phyloP scores from a whole-genome alignment of 2,113 vertebrate genomes.

The Apodemus speciosus region DNA sequence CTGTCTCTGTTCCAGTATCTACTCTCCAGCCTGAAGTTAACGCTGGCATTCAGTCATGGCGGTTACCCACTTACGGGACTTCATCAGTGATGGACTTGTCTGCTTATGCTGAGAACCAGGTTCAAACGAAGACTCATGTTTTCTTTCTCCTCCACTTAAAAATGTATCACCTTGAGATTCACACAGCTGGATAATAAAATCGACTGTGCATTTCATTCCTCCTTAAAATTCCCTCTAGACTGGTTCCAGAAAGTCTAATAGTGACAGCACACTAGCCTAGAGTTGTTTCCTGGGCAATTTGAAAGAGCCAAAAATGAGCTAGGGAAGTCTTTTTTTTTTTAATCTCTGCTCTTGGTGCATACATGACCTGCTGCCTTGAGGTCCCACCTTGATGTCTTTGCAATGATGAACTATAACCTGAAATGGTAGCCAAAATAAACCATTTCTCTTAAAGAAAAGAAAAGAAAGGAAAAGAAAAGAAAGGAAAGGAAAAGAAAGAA shows the following conservation, averaged over 20 bases:
- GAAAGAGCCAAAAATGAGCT: background rate
- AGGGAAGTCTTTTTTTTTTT: no score
- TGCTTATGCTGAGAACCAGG: background rate
- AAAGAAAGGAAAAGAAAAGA: background rate
- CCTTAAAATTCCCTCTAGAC: background rate
- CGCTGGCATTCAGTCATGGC: background rate
- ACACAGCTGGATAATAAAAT: background rate
- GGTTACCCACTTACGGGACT: background rate
- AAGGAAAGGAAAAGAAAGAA: background rate
- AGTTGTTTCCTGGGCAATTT: background rate
- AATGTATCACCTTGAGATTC: background rate
- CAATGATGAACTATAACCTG: background rate
- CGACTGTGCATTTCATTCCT: background rate
- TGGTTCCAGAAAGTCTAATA: background rate
- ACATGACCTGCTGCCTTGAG: background rate
- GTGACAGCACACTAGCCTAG: background rate
- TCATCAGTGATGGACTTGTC: background rate
- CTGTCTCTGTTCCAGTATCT: background rate
- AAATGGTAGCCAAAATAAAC: background rate
- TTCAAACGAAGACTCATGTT: background rate
- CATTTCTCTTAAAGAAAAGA: background rate
- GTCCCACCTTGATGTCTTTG: background rate
- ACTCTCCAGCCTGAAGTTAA: background rate
- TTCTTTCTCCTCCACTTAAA: background rate
- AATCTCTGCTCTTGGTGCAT: background rate